phyloP scores from a whole-genome alignment of 2,113 vertebrate species.

The Malurus melanocephalus region DNA sequence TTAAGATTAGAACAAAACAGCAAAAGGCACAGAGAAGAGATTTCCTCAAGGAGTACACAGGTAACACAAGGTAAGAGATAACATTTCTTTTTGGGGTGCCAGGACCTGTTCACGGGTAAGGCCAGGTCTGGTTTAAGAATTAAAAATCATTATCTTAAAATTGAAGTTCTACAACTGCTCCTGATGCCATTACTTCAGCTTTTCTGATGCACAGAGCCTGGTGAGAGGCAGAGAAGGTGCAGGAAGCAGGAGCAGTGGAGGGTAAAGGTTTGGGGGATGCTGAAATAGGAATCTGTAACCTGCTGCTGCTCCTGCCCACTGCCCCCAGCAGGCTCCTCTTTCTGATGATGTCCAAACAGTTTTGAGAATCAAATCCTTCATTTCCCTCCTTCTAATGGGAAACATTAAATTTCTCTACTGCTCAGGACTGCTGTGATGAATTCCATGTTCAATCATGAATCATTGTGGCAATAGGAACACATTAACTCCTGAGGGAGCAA shows the following conservation, averaged over 20 bases:
- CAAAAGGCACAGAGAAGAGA: not conserved
- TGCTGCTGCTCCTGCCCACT: too few species aligned
- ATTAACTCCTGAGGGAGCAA: not conserved
- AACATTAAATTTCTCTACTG: not conserved
- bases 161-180: not conserved
- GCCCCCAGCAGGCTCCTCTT: too few species aligned
- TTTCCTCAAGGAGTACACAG: not conserved
- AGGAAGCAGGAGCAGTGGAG: not conserved
- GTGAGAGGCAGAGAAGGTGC: not conserved
- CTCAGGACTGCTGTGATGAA: not conserved
- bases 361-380: not conserved
- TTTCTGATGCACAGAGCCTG: not conserved
- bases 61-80: not conserved
- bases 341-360: not conserved
- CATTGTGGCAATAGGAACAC: not conserved
- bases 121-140: not conserved
- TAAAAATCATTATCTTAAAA: not conserved
- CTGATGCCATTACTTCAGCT: not conserved
- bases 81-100: not conserved
- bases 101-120: not conserved
- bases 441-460: rapidly evolving
- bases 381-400: not conserved
- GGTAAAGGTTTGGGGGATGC: not conserved
- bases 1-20: not conserved
- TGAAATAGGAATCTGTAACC: not conserved